Evolutionary conservation across 2,888 invertebrate species (phyloP).

Genomic region (Serrognathus titanus): DNA sequence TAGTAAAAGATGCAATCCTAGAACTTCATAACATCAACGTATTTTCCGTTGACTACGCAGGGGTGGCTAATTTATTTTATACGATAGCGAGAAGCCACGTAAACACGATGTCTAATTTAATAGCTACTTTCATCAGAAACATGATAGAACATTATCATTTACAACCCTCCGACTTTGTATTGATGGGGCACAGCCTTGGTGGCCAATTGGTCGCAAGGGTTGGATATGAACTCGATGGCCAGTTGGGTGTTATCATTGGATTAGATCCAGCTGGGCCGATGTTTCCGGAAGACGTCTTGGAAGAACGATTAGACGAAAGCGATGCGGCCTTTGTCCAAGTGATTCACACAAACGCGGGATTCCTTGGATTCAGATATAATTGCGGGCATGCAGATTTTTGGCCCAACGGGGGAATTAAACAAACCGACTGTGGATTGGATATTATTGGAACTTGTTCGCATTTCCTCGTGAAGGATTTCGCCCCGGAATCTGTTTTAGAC

Average conservation of each 20-base stretch:
- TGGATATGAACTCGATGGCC: slow-evolving; percentile 51
- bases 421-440: slow-evolving; percentile 17
- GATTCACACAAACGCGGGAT: slow-evolving; percentile 70
- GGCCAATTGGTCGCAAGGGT: slow-evolving; percentile 13
- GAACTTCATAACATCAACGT: slow-evolving; percentile 18
- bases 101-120: slow-evolving; percentile 17
- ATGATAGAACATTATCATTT: slow-evolving; percentile 14
- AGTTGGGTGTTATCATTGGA: slow-evolving; percentile 32
- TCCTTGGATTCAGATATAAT: slow-evolving; percentile 10
- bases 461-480: slow-evolving; percentile 57
- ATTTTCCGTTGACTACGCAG: slow-evolving; percentile 21
- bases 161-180: slow-evolving; percentile 2
- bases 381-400: slow-evolving; percentile 16
- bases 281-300: slow-evolving; percentile 56
- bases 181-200: slow-evolving; percentile 20
- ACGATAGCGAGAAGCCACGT: slow-evolving; percentile 16
- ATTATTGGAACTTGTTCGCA: slow-evolving; percentile 65
- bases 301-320: slow-evolving; percentile 68
- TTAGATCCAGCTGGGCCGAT: slow-evolving; percentile 38
- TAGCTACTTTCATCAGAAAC: slow-evolving; percentile 19
- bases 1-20: slow-evolving; percentile 15
- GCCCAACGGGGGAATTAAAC: slow-evolving; percentile 17
- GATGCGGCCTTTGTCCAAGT: slow-evolving; percentile 80
- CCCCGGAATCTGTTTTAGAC: slow-evolving; percentile 59
- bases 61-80: slow-evolving; percentile 18